A percentile compares a stretch with the other conserved stretches of the same genome.
These are phyloP conservation scores for Diplosoma virens DNA, from an alignment of 23 tunicate species.

Conservation along the genomic window DNA sequence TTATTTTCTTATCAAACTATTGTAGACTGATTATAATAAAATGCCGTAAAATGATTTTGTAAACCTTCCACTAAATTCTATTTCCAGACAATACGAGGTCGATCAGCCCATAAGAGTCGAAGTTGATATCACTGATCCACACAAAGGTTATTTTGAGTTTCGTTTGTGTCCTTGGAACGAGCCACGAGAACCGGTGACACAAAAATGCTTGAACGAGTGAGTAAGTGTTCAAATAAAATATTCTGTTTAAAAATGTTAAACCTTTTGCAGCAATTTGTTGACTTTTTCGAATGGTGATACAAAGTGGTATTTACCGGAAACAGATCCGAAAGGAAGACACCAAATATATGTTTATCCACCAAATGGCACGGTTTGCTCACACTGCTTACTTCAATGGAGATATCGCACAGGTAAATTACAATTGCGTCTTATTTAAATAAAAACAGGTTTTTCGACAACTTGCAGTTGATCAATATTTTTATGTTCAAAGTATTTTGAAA, in stretches of 20 bases:
- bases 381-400: constrained; percentile 75
- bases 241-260: too few relatives aligned
- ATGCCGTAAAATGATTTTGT: too few relatives aligned
- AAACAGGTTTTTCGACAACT: too few relatives aligned
- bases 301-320: constrained; percentile 18
- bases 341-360: constrained; percentile 17
- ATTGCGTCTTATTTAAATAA: too few relatives aligned
- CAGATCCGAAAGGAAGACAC: not conserved
- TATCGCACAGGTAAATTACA: constrained; percentile 65
- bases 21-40: too few relatives aligned
- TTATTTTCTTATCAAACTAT: too few relatives aligned
- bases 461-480: too few relatives aligned
- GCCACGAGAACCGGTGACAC: not conserved
- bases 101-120: not conserved
- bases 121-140: not conserved
- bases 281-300: not conserved
- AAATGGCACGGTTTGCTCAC: constrained; percentile 39
- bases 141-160: not conserved
- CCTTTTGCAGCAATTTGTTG: not conserved
- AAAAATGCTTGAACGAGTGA: not conserved
- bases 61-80: not conserved
- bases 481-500: too few relatives aligned
- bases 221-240: too few relatives aligned
- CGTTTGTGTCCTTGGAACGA: not conserved
- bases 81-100: not conserved